Base-by-base conservation (phyloP, 2,113 vertebrate genomes). In the Menidia beryllina region DNA sequence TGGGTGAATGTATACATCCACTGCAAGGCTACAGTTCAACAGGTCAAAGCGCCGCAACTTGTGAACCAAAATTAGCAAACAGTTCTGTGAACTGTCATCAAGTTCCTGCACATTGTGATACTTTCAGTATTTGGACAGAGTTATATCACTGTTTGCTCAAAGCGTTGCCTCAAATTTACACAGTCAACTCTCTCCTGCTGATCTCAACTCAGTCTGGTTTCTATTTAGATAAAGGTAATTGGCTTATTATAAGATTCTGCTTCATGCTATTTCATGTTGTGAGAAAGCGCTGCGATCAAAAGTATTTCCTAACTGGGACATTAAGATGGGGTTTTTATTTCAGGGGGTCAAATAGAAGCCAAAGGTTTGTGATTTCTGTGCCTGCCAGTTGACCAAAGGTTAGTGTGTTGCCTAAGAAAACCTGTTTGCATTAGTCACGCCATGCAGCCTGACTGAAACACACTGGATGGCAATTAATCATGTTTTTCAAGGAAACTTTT, bases 91-190 rank as follows among this genome's bases (percentile, higher is more conserved):
- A 90, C 20, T 57, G 84, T 79, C 71, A 73, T 30, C 48, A 49
- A 65, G 77, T 81, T 76, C 75, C 78, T 52, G 60, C 82, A 87
- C 83, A 79, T 64, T 83, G 82, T 86, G 85, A 75, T 72, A 79
- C 67, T 50, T 20, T 48, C 41, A 43, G 24, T 91, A 60, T 93
- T 91, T 90, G 82, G 39, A 27, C 76, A 85, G 74, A 11, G 85
- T 92, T 91, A 86, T 86, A 87, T 89, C 83, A 91, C 81, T 92
- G 86, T 92, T 92, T 92, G 75, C 83, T 84, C 75, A 89, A 76
- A 86, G 85, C 72, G 74, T 79, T 72, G 69, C 67, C 67, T 86
- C 82, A 69, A 39, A 75, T 83, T 82, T 87, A 34, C 81, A 76
- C 81, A 76, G 75, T 53, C 78, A 72, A 64, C 72, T 64, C 82